These are phyloP conservation scores for Tribolium freemani DNA, from an alignment of 2,888 invertebrate species.

Conservation along the genomic window DNA sequence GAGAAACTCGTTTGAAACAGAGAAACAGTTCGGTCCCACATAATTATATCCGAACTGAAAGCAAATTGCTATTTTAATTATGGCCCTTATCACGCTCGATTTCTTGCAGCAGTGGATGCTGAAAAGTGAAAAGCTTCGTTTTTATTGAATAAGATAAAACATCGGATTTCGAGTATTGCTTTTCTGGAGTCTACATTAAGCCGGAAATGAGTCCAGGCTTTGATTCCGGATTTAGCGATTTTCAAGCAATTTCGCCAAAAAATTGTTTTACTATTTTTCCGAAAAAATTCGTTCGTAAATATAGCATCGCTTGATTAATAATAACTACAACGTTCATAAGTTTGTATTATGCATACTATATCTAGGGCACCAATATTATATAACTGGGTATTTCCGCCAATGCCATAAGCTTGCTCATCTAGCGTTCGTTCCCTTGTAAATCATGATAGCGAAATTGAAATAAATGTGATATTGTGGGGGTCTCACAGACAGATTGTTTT, in stretches of 20 bases:
- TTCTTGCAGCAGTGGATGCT: slow-evolving; percentile 20
- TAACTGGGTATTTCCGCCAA: slow-evolving; percentile 63
- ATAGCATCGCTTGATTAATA: slow-evolving; percentile 8
- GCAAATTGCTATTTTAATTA: slow-evolving; percentile 47
- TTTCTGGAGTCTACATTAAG: slow-evolving; percentile 9
- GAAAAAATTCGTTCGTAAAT: neutral
- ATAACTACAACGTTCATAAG: slow-evolving; percentile 35
- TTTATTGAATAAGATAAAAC: slow-evolving; percentile 7
- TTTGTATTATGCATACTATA: slow-evolving; percentile 50
- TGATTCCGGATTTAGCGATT: slow-evolving; percentile 19
- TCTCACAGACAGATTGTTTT: slow-evolving; percentile 44
- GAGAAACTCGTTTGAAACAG: slow-evolving; percentile 38
- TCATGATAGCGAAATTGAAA: slow-evolving; percentile 55
- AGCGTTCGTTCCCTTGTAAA: slow-evolving; percentile 45
- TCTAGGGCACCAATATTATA: slow-evolving; percentile 61
- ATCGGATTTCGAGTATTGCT: slow-evolving; percentile 15
- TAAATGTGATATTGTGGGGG: slow-evolving; percentile 56
- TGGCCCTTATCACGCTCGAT: slow-evolving; percentile 43
- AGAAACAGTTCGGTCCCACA: slow-evolving; percentile 61
- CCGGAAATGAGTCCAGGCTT: slow-evolving; percentile 33
- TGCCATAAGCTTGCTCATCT: slow-evolving; percentile 42
- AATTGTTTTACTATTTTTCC: neutral
- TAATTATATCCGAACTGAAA: slow-evolving; percentile 63
- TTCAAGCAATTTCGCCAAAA: slow-evolving; percentile 12
- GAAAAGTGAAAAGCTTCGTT: neutral